phyloP scores from a whole-genome alignment of 1,140 invertebrate species.

The Drosophila insularis region DNA sequence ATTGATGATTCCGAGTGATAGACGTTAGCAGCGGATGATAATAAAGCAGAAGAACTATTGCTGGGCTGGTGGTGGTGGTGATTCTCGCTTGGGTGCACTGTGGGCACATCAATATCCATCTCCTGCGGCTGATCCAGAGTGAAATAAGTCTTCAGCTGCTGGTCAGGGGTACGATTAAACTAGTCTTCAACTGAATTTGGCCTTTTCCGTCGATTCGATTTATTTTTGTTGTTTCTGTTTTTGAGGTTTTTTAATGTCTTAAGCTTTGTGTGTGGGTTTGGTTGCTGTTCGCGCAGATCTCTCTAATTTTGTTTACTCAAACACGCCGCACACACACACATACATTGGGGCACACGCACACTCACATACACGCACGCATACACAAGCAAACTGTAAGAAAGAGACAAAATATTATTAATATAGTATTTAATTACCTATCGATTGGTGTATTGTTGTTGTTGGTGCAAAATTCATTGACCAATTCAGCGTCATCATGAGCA shows the following conservation, averaged over 20 bases:
- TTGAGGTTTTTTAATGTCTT: conserved; percentile 70
- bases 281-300: conserved; percentile 42
- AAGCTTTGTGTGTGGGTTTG: conserved; percentile 64
- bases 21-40: conserved; percentile 28
- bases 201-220: conserved; percentile 10
- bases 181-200: conserved; percentile 1
- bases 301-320: conserved; percentile 48
- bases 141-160: conserved; percentile 31
- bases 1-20: conserved; percentile 76
- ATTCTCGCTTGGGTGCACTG: conserved; percentile 50
- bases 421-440: conserved; percentile 74
- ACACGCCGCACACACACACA: conserved; percentile 31
- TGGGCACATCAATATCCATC: conserved; percentile 78
- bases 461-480: conserved; percentile 40
- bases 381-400: conserved; percentile 64
- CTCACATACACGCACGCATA: conserved; percentile 37
- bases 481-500: conserved; percentile 16
- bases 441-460: conserved; percentile 39
- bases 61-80: conserved; percentile 34
- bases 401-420: conserved; percentile 50
- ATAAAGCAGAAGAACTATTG: conserved; percentile 24
- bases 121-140: conserved; percentile 74
- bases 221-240: conserved; percentile 15
- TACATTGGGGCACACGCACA: conserved; percentile 18
- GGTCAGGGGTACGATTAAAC: conserved; percentile 14